phyloP scores from a whole-genome alignment of 2,113 vertebrate species.

The Zosterops hypoxanthus region DNA sequence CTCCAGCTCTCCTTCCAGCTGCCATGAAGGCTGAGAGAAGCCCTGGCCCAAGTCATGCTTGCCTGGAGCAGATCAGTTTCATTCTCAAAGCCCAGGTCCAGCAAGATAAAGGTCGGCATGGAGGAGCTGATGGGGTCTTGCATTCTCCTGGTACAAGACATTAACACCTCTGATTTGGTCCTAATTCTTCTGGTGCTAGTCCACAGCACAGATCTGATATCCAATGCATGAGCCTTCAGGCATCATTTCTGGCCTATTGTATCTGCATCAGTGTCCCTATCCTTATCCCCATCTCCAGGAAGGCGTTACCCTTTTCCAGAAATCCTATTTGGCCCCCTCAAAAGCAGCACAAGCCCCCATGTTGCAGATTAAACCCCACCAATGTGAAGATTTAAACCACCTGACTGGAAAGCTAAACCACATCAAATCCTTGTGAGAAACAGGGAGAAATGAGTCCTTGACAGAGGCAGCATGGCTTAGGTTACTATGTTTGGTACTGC shows the following conservation, averaged over 20 bases:
- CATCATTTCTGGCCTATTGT: neutral
- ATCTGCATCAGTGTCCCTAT: too few relatives aligned
- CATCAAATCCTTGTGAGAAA: neutral
- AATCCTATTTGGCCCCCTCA: neutral
- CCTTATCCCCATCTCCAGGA: neutral
- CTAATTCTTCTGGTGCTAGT: neutral
- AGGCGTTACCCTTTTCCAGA: neutral
- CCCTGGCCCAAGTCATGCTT: neutral
- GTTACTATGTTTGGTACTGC: neutral
- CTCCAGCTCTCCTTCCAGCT: neutral
- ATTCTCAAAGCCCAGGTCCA: neutral
- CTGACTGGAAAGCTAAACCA: neutral
- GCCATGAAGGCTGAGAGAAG: neutral
- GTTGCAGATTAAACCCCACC: neutral
- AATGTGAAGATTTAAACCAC: neutral
- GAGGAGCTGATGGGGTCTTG: neutral
- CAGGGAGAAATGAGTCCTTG: neutral
- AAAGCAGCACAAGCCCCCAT: neutral
- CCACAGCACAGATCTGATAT: neutral
- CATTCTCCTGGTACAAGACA: neutral
- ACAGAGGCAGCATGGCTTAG: neutral
- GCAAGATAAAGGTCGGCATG: accelerated
- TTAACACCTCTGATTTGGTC: neutral
- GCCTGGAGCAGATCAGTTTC: neutral
- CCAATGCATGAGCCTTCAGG: neutral